phyloP scores from a whole-genome alignment of 1,140 invertebrate genomes.

The Musca domestica region DNA sequence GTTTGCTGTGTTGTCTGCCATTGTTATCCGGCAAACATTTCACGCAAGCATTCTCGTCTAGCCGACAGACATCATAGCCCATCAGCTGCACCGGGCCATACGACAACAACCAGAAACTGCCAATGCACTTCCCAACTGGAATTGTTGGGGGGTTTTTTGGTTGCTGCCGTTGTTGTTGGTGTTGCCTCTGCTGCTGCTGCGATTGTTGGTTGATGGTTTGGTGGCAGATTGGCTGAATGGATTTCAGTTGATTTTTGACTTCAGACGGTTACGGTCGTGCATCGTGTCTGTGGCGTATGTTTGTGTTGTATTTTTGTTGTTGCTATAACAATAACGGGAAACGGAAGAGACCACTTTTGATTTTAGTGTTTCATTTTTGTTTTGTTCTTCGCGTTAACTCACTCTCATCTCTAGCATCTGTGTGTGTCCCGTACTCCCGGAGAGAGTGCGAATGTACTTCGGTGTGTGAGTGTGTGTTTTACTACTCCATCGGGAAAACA shows the following conservation, averaged over 20 bases:
- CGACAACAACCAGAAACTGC: background rate
- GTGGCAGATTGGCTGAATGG: background rate
- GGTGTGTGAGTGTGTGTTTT: too few species aligned
- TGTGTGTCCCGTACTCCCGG: too few species aligned
- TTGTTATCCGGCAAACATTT: conserved; percentile 4
- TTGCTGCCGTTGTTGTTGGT: too few species aligned
- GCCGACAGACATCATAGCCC: background rate
- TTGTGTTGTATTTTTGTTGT: background rate
- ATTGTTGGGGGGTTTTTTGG: background rate
- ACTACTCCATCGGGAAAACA: too few species aligned
- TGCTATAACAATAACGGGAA: background rate
- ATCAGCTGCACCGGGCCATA: background rate
- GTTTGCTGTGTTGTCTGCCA: conserved; percentile 1
- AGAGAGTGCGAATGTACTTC: too few species aligned
- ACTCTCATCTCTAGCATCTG: too few species aligned
- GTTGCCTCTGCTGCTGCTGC: too few species aligned
- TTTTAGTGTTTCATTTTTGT: too few species aligned
- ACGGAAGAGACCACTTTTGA: too few species aligned
- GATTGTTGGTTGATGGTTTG: background rate
- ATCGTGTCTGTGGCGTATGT: background rate
- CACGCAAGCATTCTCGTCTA: too few species aligned
- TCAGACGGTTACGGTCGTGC: conserved; percentile 11
- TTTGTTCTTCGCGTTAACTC: too few species aligned
- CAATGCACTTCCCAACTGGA: conserved; percentile 18
- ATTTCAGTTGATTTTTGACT: conserved; percentile 16